A percentile compares a stretch with the other conserved stretches of the same genome.
Evolutionary conservation across 2,797 vertebrate genomes (phyloP).

Genomic region (Meda fulgida): DNA sequence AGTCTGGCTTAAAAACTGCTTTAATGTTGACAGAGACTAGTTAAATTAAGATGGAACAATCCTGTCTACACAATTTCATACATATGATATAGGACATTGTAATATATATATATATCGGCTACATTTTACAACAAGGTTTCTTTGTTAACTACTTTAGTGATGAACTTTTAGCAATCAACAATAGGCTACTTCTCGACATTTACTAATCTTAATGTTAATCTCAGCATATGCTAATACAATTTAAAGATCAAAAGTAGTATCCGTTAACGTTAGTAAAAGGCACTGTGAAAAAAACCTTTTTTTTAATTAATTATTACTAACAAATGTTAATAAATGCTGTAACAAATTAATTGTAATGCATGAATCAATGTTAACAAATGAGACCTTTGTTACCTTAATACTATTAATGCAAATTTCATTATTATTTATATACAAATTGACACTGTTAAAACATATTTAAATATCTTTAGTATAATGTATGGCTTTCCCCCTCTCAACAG

Average conservation of each 20-base stretch:
- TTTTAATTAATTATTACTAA: not conserved
- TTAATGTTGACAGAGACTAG: not conserved
- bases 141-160: not conserved
- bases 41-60: not conserved
- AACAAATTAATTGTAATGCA: not conserved
- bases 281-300: not conserved
- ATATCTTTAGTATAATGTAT: not conserved
- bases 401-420: not conserved
- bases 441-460: not conserved
- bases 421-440: too few species aligned
- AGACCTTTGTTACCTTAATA: not conserved
- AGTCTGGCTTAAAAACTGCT: not conserved
- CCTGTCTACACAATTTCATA: not conserved
- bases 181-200: not conserved
- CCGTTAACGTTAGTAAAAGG: not conserved
- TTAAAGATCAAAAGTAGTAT: not conserved
- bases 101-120: not conserved
- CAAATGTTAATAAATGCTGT: not conserved
- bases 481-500: slow-evolving; percentile 74
- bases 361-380: not conserved
- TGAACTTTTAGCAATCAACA: not conserved
- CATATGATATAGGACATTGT: not conserved
- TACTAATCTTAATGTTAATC: not conserved
- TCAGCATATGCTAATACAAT: not conserved
- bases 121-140: not conserved